phyloP scores from a whole-genome alignment of 2,113 vertebrate species.

The Sphyrna mokarran region DNA sequence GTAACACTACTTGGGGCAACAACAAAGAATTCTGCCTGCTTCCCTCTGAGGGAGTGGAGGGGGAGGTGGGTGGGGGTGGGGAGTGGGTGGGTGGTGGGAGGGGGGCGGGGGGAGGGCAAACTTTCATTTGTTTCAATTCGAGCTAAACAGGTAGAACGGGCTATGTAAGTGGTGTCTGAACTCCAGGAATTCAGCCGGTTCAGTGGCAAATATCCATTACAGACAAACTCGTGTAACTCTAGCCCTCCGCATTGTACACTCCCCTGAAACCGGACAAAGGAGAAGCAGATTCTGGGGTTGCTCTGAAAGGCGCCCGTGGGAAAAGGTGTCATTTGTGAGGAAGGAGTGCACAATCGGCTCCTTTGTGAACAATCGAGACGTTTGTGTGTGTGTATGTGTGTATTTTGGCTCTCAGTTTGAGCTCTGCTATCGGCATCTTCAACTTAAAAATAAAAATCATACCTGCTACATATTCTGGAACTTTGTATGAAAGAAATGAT shows the following conservation, averaged over 20 bases:
- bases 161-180: constrained; percentile 42
- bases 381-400: not conserved
- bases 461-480: not conserved
- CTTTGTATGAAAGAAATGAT: not conserved
- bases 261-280: constrained; percentile 15
- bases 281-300: constrained; percentile 1
- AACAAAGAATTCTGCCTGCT: constrained; percentile 41
- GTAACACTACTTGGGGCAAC: constrained; percentile 39
- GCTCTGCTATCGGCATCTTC: not conserved
- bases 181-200: constrained; percentile 36
- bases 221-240: constrained; percentile 40
- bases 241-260: constrained; percentile 37
- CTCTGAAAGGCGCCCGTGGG: constrained; percentile 28
- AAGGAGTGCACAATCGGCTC: not conserved
- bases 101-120: not conserved
- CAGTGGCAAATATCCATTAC: constrained; percentile 41
- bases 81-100: no score
- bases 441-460: not conserved
- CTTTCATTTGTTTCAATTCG: constrained; percentile 52
- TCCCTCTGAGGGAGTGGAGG: not conserved
- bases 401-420: no score
- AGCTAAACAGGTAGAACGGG: constrained; percentile 57
- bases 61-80: not conserved
- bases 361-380: not conserved
- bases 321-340: constrained; percentile 17